These are phyloP conservation scores for Aplodontia rufa DNA, from an alignment of 2,113 vertebrate genomes.

Conservation along the genomic window DNA sequence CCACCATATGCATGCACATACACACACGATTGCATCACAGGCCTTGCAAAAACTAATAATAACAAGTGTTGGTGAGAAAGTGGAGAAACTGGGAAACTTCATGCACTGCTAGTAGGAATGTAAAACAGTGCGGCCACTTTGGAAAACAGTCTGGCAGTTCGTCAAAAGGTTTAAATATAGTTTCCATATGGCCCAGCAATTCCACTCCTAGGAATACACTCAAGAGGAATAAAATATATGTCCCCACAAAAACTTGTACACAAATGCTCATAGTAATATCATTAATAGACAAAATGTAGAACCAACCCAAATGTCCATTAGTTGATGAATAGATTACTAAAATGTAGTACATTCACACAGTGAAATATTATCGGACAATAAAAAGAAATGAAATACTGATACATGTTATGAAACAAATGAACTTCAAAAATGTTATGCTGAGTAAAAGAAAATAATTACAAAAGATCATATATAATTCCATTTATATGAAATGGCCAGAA, in stretches of 20 bases:
- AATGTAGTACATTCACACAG: neutral
- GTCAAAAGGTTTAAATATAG: neutral
- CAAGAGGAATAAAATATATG: neutral
- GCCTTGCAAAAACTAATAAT: neutral
- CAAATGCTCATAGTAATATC: neutral
- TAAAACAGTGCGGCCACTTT: neutral
- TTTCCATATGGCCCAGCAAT: neutral
- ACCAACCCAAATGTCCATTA: neutral
- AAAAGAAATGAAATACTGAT: neutral
- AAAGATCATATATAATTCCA: neutral
- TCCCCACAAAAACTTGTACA: neutral
- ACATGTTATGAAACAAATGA: neutral
- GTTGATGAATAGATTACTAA: neutral
- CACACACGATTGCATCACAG: neutral
- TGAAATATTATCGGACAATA: neutral
- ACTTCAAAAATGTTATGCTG: neutral
- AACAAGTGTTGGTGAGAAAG: neutral
- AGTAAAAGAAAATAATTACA: neutral
- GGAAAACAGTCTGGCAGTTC: neutral
- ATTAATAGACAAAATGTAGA: neutral
- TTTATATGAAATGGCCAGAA: constrained; percentile 1
- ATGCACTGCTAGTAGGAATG: neutral
- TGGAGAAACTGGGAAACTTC: neutral
- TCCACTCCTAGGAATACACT: neutral
- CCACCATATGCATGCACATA: no score